phyloP scores from a whole-genome alignment of 2,113 vertebrate species.

The zebrafish (Danio rerio) region GRCz12tu NC_133182.1:11949001-11949500 shows the following conservation, averaged over 20 bases:
- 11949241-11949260: neutral
- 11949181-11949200: conserved; percentile 61
- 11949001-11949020: conserved; percentile 10
- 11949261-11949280: neutral
- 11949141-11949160: neutral
- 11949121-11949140: neutral
- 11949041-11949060: conserved; percentile 13
- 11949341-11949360: neutral
- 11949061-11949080: neutral
- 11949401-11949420: neutral
- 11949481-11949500: neutral
- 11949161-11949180: conserved; percentile 48
- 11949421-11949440: neutral
- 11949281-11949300: neutral
- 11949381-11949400: neutral
- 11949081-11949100: conserved; percentile 22
- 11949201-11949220: conserved; percentile 15
- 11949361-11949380: neutral
- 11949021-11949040: neutral
- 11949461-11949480: neutral
- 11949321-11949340: neutral
- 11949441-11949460: neutral
- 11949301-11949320: neutral
- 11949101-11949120: conserved; percentile 1
- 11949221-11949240: neutral